Percentiles rank a stretch among this genome's conserved stretches.
phyloP scores from a whole-genome alignment of 1,140 invertebrate genomes.

The Caenorhabditis brenneri region DNA sequence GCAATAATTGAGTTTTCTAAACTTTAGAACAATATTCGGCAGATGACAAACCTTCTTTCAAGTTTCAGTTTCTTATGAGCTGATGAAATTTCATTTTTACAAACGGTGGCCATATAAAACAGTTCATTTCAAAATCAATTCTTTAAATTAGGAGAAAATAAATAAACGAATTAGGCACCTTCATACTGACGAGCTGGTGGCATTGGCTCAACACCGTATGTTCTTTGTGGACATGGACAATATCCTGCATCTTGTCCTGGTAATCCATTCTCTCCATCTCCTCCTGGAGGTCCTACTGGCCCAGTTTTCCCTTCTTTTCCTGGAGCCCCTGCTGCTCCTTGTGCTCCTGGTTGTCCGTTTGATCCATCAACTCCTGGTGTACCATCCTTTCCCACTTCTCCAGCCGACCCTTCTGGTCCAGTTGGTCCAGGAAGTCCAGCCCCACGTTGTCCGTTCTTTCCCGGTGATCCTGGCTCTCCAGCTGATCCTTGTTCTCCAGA shows the following conservation, averaged over 20 bases:
- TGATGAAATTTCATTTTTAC: too few relatives aligned
- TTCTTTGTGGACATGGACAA: neutral
- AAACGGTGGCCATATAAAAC: too few relatives aligned
- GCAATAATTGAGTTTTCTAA: too few relatives aligned
- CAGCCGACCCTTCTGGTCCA: neutral
- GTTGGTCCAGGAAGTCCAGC: neutral
- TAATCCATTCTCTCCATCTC: neutral
- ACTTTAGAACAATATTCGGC: too few relatives aligned
- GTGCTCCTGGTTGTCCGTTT: neutral
- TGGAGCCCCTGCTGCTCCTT: neutral
- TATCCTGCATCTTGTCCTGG: neutral
- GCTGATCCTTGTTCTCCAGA: neutral
- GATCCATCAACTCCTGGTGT: slow-evolving; percentile 2
- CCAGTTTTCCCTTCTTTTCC: neutral
- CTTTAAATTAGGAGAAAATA: too few relatives aligned
- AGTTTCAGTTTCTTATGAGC: too few relatives aligned
- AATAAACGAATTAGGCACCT: neutral
- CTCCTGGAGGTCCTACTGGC: neutral
- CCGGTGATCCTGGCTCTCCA: neutral
- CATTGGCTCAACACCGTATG: neutral
- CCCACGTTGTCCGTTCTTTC: slow-evolving; percentile 30
- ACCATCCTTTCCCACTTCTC: neutral
- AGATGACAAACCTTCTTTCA: too few relatives aligned
- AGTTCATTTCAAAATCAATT: too few relatives aligned
- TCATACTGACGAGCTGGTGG: neutral